A percentile compares a stretch with the other conserved stretches of the same genome.
phyloP scores from a whole-genome alignment of 92 coral and sea anemone genomes.

The Epizoanthus ramosus region DNA sequence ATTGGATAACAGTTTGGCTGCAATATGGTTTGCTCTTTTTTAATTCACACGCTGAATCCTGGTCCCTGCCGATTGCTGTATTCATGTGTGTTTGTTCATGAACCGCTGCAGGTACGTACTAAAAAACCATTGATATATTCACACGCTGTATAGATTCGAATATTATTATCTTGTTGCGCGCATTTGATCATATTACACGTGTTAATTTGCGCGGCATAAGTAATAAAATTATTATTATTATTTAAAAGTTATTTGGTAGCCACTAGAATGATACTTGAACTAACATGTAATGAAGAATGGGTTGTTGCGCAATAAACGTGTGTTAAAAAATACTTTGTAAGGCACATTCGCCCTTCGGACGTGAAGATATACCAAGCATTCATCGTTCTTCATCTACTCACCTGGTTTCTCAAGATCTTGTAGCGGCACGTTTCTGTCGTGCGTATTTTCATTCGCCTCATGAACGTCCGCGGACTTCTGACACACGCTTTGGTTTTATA shows the following conservation, averaged over 20 bases:
- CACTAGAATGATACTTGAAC: too few species aligned
- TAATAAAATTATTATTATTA: too few species aligned
- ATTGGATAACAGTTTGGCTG: background rate
- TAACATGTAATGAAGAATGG: too few species aligned
- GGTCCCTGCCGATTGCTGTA: slow-evolving; percentile 90
- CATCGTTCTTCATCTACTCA: background rate
- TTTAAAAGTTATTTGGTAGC: too few species aligned
- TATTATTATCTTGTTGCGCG: too few species aligned
- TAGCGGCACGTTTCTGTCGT: background rate
- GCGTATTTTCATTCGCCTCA: background rate
- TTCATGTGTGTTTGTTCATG: slow-evolving; percentile 71
- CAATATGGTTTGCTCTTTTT: slow-evolving; percentile 82
- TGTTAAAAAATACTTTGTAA: too few species aligned
- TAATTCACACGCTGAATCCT: slow-evolving; percentile 80
- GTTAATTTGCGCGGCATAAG: too few species aligned
- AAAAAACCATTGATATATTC: too few species aligned
- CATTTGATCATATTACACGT: too few species aligned
- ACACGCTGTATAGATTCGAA: too few species aligned
- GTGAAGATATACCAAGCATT: background rate
- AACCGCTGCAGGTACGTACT: slow-evolving; percentile 33
- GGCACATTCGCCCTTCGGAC: background rate
- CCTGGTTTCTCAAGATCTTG: background rate
- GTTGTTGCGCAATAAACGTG: too few species aligned
- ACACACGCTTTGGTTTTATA: background rate
- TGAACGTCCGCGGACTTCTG: background rate